These are phyloP conservation scores for Plutella xylostella DNA, from an alignment of 2,888 invertebrate species.

Conservation along the genomic window DNA sequence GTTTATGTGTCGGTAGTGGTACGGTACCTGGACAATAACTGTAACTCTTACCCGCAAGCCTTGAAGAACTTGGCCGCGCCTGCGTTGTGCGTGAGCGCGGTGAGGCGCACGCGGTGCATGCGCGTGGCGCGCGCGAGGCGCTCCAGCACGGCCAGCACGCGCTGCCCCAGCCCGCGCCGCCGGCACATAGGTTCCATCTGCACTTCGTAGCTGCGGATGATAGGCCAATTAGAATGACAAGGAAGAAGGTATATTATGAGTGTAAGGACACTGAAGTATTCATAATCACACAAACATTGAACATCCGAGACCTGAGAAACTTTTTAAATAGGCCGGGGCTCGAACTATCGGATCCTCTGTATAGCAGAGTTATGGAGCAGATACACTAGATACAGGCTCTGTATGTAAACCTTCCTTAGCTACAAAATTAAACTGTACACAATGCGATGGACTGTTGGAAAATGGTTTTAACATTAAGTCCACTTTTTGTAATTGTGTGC, in stretches of 20 bases:
- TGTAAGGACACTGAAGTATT: neutral
- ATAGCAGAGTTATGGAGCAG: too few species aligned
- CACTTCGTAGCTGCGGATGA: constrained; percentile 81
- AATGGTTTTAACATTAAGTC: too few species aligned
- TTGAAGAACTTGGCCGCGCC: constrained; percentile 80
- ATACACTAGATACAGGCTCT: too few species aligned
- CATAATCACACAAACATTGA: neutral
- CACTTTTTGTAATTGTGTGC: too few species aligned
- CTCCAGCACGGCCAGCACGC: constrained; percentile 83
- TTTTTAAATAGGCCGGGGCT: neutral
- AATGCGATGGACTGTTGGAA: too few species aligned
- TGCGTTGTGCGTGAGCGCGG: constrained; percentile 84
- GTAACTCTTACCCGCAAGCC: constrained; percentile 79
- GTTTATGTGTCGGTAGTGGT: too few species aligned
- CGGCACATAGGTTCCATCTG: constrained; percentile 80
- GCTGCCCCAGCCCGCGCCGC: constrained; percentile 85
- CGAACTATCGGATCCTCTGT: too few species aligned
- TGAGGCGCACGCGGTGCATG: constrained; percentile 86
- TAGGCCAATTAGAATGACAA: neutral
- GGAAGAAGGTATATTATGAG: constrained; percentile 21
- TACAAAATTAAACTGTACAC: too few species aligned
- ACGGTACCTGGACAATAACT: too few species aligned
- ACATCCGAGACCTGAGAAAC: neutral
- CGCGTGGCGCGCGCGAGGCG: constrained; percentile 77
- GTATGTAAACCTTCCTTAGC: too few species aligned